Evolutionary conservation across 2,797 vertebrate species (phyloP).

Genomic region (Gastrophryne carolinensis): DNA sequence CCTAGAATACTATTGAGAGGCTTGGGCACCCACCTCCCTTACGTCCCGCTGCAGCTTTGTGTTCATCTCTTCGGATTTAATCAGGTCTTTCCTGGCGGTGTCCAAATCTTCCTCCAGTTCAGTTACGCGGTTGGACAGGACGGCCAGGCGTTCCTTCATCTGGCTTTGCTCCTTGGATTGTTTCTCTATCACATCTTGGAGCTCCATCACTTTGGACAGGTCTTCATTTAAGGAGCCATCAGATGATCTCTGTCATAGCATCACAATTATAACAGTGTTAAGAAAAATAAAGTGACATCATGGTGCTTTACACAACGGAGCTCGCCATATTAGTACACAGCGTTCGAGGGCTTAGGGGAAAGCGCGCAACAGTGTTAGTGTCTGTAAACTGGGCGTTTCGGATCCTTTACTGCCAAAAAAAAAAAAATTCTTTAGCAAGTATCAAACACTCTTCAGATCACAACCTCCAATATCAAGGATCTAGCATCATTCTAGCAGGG

Average conservation of each 20-base stretch:
- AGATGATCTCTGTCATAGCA: constrained; percentile 77
- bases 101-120: constrained; percentile 96
- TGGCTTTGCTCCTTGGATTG: constrained; percentile 86
- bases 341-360: too few relatives aligned
- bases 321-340: neutral
- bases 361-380: too few relatives aligned
- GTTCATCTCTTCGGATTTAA: constrained; percentile 91
- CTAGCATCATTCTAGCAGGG: too few relatives aligned
- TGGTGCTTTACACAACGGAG: neutral
- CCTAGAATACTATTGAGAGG: too few relatives aligned
- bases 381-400: too few relatives aligned
- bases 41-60: constrained; percentile 89
- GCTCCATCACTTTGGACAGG: constrained; percentile 80
- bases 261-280: neutral
- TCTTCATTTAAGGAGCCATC: constrained; percentile 86
- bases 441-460: too few relatives aligned
- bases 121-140: constrained; percentile 76
- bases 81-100: constrained; percentile 92
- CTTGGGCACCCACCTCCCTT: constrained; percentile 78
- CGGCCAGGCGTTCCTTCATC: constrained; percentile 90
- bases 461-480: too few relatives aligned
- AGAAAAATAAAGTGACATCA: too few relatives aligned
- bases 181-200: constrained; percentile 86
- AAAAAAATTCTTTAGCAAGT: too few relatives aligned
- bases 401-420: too few relatives aligned